Evolutionary conservation across 2,113 vertebrate species (phyloP).

Genomic region (Oxyura jamaicensis): DNA sequence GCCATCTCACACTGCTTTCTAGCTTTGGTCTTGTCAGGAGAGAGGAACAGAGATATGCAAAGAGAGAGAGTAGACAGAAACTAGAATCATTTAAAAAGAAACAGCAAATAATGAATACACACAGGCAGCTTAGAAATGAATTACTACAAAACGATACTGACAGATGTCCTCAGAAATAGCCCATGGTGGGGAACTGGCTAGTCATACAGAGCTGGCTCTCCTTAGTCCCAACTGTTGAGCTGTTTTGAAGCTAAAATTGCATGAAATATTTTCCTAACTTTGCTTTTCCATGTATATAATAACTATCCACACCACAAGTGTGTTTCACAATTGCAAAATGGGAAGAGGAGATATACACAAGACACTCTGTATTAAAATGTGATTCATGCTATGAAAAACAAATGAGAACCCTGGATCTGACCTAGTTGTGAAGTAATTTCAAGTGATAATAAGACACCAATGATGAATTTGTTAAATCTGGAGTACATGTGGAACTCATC

Average conservation of each 20-base stretch:
- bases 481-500: slow-evolving; percentile 58
- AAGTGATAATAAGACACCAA: slow-evolving; percentile 43
- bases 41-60: neutral
- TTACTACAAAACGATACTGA: neutral
- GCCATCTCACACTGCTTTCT: neutral
- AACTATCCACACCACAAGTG: neutral
- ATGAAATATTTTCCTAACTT: slow-evolving; percentile 32
- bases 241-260: neutral
- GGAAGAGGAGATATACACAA: neutral
- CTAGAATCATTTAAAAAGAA: neutral
- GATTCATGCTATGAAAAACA: slow-evolving; percentile 34
- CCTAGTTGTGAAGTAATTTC: slow-evolving; percentile 28
- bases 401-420: slow-evolving; percentile 24
- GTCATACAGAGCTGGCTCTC: neutral
- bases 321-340: slow-evolving; percentile 33
- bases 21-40: neutral
- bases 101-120: neutral
- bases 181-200: neutral
- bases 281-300: slow-evolving; percentile 13
- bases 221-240: neutral
- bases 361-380: slow-evolving; percentile 3
- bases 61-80: neutral
- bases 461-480: slow-evolving; percentile 54
- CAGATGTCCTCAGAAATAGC: neutral
- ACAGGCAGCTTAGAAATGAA: neutral